These are phyloP conservation scores for Gallinago undulata DNA, from an alignment of 2,113 vertebrate species.

Conservation along the genomic window DNA sequence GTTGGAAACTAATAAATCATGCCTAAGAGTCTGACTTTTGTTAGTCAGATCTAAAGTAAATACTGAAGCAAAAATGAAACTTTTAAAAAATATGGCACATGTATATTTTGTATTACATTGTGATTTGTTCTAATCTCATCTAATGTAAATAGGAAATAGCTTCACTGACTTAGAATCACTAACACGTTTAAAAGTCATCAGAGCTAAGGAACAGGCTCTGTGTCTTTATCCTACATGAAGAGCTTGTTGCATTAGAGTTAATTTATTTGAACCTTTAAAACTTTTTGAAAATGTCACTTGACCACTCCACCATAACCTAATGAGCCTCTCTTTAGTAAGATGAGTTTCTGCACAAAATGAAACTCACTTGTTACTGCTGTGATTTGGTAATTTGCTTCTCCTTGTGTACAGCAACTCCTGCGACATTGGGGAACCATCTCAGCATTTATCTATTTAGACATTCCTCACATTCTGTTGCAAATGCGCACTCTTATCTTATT, in stretches of 20 bases:
- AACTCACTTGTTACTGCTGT: neutral
- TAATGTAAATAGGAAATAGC: neutral
- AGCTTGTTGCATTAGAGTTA: rapidly evolving
- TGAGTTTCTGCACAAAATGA: neutral
- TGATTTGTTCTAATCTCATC: neutral
- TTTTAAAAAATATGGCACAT: neutral
- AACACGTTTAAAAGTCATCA: neutral
- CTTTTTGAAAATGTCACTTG: neutral
- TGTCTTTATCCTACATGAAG: neutral
- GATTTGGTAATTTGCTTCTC: neutral
- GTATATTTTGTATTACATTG: neutral
- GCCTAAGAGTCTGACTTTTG: neutral
- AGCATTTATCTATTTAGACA: neutral
- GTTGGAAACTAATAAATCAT: neutral
- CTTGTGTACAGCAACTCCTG: neutral
- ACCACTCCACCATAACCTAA: neutral
- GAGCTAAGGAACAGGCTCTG: neutral
- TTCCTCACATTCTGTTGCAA: neutral
- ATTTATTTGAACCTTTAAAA: neutral
- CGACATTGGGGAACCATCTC: neutral
- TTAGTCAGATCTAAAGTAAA: neutral
- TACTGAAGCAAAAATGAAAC: neutral
- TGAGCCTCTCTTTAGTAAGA: neutral
- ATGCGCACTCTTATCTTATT: neutral
- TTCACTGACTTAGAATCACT: neutral